phyloP scores from a whole-genome alignment of 1,140 invertebrate genomes.

The Laupala kohalensis region DNA sequence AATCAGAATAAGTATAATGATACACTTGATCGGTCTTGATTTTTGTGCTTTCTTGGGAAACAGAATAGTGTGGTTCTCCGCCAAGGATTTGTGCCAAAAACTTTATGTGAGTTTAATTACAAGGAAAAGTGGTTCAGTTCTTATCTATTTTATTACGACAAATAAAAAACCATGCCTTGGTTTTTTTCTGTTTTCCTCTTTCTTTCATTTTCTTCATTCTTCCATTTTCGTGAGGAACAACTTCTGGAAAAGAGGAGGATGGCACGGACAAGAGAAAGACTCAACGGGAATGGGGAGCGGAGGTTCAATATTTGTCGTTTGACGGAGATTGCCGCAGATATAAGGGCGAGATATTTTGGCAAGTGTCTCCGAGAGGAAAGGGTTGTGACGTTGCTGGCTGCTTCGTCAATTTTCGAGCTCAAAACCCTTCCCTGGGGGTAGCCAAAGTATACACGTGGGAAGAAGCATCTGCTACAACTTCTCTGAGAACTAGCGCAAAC shows the following conservation, averaged over 20 bases:
- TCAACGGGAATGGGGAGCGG: not conserved
- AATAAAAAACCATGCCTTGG: not conserved
- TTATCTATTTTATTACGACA: not conserved
- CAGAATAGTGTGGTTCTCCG: not conserved
- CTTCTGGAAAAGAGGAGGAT: not conserved
- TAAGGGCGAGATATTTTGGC: not conserved
- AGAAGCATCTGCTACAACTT: not conserved
- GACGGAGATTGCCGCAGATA: not conserved
- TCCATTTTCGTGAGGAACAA: not conserved
- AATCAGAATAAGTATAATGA: not conserved
- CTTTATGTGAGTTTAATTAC: not conserved
- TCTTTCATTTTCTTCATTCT: not conserved
- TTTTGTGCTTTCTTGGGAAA: not conserved
- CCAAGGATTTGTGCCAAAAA: not conserved
- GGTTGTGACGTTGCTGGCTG: not conserved
- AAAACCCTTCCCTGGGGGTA: too few relatives aligned
- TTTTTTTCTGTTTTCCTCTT: not conserved
- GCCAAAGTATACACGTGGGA: too few relatives aligned
- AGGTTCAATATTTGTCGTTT: not conserved
- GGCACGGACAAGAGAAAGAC: not conserved
- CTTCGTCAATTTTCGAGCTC: not conserved
- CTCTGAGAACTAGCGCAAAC: too few relatives aligned
- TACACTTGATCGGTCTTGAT: not conserved
- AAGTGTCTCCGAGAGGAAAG: not conserved
- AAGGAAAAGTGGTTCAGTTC: not conserved